Base-by-base conservation (phyloP, 2,797 vertebrate genomes). In the Gastrophryne carolinensis region DNA sequence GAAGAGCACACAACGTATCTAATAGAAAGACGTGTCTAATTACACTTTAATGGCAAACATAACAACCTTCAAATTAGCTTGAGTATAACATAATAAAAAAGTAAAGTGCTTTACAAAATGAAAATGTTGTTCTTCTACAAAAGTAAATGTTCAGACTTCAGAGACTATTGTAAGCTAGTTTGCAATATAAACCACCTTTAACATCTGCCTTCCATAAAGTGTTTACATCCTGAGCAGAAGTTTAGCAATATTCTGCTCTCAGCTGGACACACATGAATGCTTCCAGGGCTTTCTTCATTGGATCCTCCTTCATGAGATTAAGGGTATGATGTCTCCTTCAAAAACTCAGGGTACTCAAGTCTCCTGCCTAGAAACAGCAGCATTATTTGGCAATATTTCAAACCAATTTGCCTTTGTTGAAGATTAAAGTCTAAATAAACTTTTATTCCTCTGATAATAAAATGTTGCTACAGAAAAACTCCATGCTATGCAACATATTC, bases 181-280 rank as follows among this genome's bases (percentile, higher is more conserved):
- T 52, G 39, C 30, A 52, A 53, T 12, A 52, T 41, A 70, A 70
- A n/a, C n/a, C n/a, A n/a, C 12, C 24, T 27, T 21, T 3, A 50
- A 62, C 69, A 72, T 72, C 69, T 72, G 69, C 57, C 26, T 72
- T 50, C 44, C 17, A 30, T 24, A 50, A 23, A 13, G 35, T 62
- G 69, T 62, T 72, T 62, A 52, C 62, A 62, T 72, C 62, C 62
- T 61, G 62, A 62, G n/a, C 30, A 52, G 26, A 35, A 19, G 8
- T 72, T 35, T 35, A 35, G 41, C 23, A 50, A 50, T 72, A 39
- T 52, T 47, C 35, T 54, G n/a, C 32, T 52, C 61, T 73, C 35
- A 15, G 27, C 23, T 47, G 37, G 27, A 47, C 50, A 65, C 61
- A 19, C 61, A 34, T 63, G 29, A 37, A 52, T 61, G 21, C 39